Conservation (phyloP, 2,888 invertebrate species). For the Ormyrus labotus region DNA sequence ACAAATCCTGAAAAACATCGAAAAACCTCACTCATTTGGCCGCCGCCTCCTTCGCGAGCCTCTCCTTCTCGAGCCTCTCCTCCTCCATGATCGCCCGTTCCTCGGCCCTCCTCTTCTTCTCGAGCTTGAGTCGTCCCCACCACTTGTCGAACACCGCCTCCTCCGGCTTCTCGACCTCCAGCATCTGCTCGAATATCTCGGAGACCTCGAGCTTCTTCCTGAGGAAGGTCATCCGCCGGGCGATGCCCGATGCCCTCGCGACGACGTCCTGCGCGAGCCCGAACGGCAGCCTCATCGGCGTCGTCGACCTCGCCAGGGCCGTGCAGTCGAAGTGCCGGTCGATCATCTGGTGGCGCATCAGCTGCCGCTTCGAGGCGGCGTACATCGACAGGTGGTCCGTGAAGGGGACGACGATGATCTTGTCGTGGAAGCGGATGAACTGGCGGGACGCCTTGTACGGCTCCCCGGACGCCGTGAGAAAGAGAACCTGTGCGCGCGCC, state of each 20-base stretch:
- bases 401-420: constrained; percentile 77
- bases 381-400: constrained; percentile 81
- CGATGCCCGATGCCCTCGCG: constrained; percentile 75
- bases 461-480: constrained; percentile 82
- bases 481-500: constrained; percentile 71
- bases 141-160: background rate
- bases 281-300: constrained; percentile 72
- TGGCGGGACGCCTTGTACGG: constrained; percentile 77
- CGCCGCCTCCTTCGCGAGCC: too few relatives aligned
- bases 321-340: constrained; percentile 78
- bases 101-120: background rate
- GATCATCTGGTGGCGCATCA: constrained; percentile 80
- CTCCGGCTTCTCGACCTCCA: constrained; percentile 64
- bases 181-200: constrained; percentile 77
- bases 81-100: background rate
- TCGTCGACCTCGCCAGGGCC: constrained; percentile 77
- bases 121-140: background rate
- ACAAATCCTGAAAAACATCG: too few relatives aligned
- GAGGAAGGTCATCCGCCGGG: constrained; percentile 77
- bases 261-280: constrained; percentile 76
- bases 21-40: too few relatives aligned
- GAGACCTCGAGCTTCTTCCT: constrained; percentile 77
- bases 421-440: constrained; percentile 80
- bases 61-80: too few relatives aligned
- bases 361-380: constrained; percentile 77